Evolutionary conservation across 37 sponge, comb jelly and placozoan species (phyloP), one percentile per base, ranked within the genome.

Genomic region (Spongilla lacustris): DNA sequence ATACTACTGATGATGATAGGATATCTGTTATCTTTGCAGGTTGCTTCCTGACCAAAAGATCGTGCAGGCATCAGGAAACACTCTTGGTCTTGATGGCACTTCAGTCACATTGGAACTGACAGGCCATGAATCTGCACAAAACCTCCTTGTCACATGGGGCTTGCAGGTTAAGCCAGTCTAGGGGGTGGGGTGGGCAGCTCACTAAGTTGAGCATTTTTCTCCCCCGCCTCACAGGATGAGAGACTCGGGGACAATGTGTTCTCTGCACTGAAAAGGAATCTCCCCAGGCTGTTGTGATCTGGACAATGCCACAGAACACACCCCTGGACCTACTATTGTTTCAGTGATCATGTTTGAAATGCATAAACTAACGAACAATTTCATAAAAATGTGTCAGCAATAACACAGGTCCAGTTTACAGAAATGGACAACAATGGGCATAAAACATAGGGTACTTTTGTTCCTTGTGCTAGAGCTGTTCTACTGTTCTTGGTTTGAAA

Each of bases 231-330:
- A 27, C 69, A 87, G 84, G 88, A 87, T 79, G 88, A 87, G 5
- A 34, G 21, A 6, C 80, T 87, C 2, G 88, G 88, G 68, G 92
- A 91, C 9, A 67, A 67, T 36, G 75, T 87, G 19, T 78, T 83
- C 27, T 75, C 84, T 36, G 69, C 84, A 41, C 80, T 91, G 17
- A 84, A 87, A 23, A 91, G 88, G 67, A 91, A 84, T 34, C 28
- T 91, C 25, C 8, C 74, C 29, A 49, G 91, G 75, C 83, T 91
- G 13, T 36, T 91, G 25, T 89, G 38, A 77, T 0, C 1, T 5
- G 4, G 21, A 4, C 72, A 23, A 8, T 69, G 13, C 5, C 34
- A 27, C 21, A 10, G 36, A 2, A 73, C 30, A 33, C 29, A 36
- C 41, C 38, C 11, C 0, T 14, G 27, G 19, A 58, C 4, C 58